phyloP scores from a whole-genome alignment of 2,888 invertebrate species.

The Hetaerina titia region DNA sequence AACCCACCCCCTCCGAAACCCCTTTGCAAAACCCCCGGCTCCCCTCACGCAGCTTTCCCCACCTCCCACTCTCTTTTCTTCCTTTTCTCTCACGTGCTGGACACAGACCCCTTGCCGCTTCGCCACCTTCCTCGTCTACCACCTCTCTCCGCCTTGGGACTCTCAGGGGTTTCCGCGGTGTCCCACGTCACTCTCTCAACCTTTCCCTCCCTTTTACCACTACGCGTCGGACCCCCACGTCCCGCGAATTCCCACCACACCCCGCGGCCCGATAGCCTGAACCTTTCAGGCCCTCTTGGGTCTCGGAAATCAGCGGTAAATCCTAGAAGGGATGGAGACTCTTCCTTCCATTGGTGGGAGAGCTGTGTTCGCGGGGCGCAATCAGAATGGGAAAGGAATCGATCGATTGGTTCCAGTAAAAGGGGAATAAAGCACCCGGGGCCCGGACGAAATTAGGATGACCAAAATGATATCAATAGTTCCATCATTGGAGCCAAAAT shows the following conservation, averaged over 20 bases:
- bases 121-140: background rate
- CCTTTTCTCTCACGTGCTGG: conserved; percentile 3
- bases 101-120: background rate
- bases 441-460: background rate
- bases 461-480: background rate
- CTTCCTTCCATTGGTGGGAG: background rate
- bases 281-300: background rate
- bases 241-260: background rate
- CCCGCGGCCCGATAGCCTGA: background rate
- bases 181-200: background rate
- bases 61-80: background rate
- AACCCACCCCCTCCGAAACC: background rate
- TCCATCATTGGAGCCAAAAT: too few relatives aligned
- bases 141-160: background rate
- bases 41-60: background rate
- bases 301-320: background rate
- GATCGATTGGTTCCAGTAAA: background rate
- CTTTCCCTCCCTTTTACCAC: background rate
- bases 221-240: background rate
- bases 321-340: background rate
- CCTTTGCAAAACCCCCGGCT: background rate
- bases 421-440: background rate
- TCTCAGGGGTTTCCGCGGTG: background rate
- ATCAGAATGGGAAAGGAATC: background rate
- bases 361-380: background rate